phyloP scores from a whole-genome alignment of 2,888 invertebrate genomes.

The Drosophila affinis region DNA sequence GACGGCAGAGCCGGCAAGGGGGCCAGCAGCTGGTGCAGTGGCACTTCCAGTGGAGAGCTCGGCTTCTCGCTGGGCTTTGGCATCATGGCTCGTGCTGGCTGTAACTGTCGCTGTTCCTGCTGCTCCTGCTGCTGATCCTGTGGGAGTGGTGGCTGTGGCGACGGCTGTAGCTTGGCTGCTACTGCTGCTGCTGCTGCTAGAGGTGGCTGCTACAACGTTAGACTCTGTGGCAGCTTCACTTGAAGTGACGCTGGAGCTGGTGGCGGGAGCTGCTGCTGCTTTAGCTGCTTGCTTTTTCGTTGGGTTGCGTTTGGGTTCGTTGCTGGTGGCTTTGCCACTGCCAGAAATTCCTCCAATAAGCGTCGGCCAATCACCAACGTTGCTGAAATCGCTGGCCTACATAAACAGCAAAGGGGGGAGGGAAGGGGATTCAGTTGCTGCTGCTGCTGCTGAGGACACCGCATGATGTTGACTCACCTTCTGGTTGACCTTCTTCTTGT shows the following conservation, averaged over 20 bases:
- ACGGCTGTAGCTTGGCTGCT: constrained; percentile 40
- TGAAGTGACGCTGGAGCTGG: constrained; percentile 42
- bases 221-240: constrained; percentile 54
- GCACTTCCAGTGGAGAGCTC: constrained; percentile 57
- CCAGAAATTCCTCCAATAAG: constrained; percentile 85
- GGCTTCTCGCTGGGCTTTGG: constrained; percentile 68
- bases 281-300: constrained; percentile 74
- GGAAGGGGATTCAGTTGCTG: background rate
- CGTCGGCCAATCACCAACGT: constrained; percentile 96
- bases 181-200: constrained; percentile 33
- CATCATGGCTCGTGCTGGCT: constrained; percentile 71
- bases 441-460: background rate
- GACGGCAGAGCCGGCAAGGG: constrained; percentile 68
- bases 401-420: constrained; percentile 58
- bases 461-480: constrained; percentile 84
- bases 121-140: constrained; percentile 31
- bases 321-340: constrained; percentile 85
- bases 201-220: constrained; percentile 37
- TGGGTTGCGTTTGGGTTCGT: constrained; percentile 83
- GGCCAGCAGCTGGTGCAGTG: constrained; percentile 63
- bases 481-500: constrained; percentile 85
- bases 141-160: constrained; percentile 30
- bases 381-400: constrained; percentile 93
- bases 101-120: constrained; percentile 37
- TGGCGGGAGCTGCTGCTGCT: constrained; percentile 29